Conservation (phyloP, 2,888 invertebrate genomes). For the Entomobrya proxima region DNA sequence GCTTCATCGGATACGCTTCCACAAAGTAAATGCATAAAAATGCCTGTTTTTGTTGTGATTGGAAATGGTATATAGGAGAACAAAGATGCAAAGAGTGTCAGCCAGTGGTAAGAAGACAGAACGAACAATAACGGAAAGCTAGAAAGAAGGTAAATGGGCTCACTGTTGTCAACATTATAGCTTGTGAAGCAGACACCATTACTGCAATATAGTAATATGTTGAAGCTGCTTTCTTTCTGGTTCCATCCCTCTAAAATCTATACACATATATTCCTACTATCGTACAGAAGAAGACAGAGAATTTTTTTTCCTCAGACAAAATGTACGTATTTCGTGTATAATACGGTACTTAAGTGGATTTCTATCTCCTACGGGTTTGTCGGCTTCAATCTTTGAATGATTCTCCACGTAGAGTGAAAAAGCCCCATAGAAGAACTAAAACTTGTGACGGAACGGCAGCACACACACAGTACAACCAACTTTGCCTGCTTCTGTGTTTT, state of each 20-base stretch:
- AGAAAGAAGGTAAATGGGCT: conserved; percentile 4
- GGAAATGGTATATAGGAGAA: background rate
- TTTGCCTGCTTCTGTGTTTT: too few relatives aligned
- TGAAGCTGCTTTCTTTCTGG: background rate
- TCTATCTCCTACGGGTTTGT: conserved; percentile 58
- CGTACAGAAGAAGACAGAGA: background rate
- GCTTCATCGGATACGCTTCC: background rate
- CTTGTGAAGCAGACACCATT: background rate
- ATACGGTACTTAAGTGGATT: conserved; percentile 53
- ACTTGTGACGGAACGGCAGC: background rate
- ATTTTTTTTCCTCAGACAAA: background rate
- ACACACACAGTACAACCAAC: too few relatives aligned
- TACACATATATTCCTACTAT: background rate
- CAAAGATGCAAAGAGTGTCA: background rate
- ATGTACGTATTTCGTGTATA: background rate
- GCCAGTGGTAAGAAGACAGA: background rate
- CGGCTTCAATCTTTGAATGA: conserved; percentile 48
- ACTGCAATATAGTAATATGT: background rate
- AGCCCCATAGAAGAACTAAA: background rate
- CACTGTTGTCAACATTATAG: conserved; percentile 25
- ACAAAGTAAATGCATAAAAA: background rate
- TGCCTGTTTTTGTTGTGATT: conserved; percentile 3
- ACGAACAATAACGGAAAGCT: background rate
- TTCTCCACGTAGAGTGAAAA: background rate
- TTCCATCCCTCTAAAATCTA: background rate